Percentiles rank a stretch among this genome's conserved stretches.
Conservation (phyloP, 2,888 invertebrate species). For the Icerya purchasi region DNA sequence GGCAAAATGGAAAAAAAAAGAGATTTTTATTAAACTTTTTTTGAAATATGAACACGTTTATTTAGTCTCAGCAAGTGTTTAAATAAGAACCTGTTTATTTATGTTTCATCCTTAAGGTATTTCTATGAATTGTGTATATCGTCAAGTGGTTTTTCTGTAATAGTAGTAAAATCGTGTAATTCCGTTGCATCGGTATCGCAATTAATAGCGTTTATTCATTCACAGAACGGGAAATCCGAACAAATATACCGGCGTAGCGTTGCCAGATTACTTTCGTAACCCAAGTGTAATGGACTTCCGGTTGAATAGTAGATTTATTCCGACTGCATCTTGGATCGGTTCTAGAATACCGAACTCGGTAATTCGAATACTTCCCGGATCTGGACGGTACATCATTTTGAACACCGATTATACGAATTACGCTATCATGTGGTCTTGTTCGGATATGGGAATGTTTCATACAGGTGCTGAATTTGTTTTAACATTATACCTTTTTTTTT, state of each 20-base stretch:
- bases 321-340: neutral
- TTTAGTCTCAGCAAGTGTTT: no score
- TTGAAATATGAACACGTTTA: no score
- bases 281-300: conserved; percentile 33
- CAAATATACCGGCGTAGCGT: conserved; percentile 39
- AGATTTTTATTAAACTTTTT: no score
- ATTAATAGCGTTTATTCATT: conserved; percentile 11
- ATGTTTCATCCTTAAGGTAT: neutral
- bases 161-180: no score
- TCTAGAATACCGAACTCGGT: conserved; percentile 40
- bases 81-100: no score
- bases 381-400: conserved; percentile 46
- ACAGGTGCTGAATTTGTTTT: conserved; percentile 37
- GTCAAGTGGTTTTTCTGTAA: no score
- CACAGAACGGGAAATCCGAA: conserved; percentile 38
- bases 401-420: conserved; percentile 49
- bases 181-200: no score
- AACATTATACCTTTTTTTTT: no score
- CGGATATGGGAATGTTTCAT: conserved; percentile 38
- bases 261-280: conserved; percentile 30
- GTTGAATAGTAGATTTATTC: conserved; percentile 26
- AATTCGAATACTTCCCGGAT: conserved; percentile 43
- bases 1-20: no score
- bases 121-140: neutral
- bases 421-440: conserved; percentile 51